Conservation (phyloP, 2,888 invertebrate species). For the Microchrysa polita region DNA sequence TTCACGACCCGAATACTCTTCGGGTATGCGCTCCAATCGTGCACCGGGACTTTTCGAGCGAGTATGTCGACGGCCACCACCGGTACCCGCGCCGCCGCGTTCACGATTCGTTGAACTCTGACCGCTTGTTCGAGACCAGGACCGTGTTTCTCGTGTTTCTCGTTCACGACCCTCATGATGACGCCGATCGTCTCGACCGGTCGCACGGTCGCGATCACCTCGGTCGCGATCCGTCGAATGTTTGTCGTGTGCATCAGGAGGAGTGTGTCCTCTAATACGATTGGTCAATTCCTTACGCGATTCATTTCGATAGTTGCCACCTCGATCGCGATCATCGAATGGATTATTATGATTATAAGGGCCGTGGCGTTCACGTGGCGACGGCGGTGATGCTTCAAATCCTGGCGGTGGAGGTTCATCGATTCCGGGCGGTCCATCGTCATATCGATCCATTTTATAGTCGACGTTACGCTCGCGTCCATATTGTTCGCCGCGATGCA, state of each 20-base stretch:
- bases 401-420: constrained; percentile 71
- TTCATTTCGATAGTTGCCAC: constrained; percentile 29
- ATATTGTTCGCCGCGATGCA: constrained; percentile 41
- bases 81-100: background rate
- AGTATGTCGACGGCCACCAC: constrained; percentile 27
- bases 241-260: constrained; percentile 39
- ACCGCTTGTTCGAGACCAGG: constrained; percentile 47
- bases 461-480: constrained; percentile 43
- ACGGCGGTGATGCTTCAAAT: constrained; percentile 64
- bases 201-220: background rate
- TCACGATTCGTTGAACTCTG: constrained; percentile 31
- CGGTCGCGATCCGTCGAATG: constrained; percentile 32
- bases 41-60: constrained; percentile 46
- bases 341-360: constrained; percentile 44
- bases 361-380: constrained; percentile 43
- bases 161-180: constrained; percentile 43
- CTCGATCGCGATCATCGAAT: constrained; percentile 18
- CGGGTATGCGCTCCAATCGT: constrained; percentile 25
- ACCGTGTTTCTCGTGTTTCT: constrained; percentile 42
- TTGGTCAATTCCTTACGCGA: constrained; percentile 4
- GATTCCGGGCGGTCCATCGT: constrained; percentile 71
- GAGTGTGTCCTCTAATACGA: constrained; percentile 44
- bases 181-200: constrained; percentile 31
- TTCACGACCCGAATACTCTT: constrained; percentile 24
- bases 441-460: constrained; percentile 62